These are phyloP conservation scores for Stichopus horrens DNA, from an alignment of 53 echinoderm and acorn worm genomes.

Conservation along the genomic window DNA sequence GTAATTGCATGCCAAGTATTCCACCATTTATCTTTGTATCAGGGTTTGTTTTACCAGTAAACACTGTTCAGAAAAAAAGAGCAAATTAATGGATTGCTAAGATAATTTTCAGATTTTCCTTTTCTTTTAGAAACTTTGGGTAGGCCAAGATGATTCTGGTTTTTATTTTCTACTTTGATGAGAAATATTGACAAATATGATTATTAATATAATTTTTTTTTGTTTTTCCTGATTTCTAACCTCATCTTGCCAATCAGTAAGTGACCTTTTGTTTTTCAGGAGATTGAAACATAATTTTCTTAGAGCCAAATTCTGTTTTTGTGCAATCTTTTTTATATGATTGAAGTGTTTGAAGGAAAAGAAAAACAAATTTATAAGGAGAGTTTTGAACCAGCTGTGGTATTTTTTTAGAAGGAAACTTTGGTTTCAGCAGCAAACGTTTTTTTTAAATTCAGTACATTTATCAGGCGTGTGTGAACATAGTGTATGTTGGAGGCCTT, in stretches of 20 bases:
- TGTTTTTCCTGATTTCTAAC: slow-evolving; percentile 49
- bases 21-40: slow-evolving; percentile 50
- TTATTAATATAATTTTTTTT: slow-evolving; percentile 23
- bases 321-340: slow-evolving; percentile 57
- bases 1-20: slow-evolving; percentile 49
- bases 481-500: slow-evolving; percentile 46
- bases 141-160: slow-evolving; percentile 31
- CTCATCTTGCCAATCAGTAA: slow-evolving; percentile 58
- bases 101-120: background rate
- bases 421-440: slow-evolving; percentile 39
- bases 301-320: slow-evolving; percentile 57
- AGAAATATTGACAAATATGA: slow-evolving; percentile 29
- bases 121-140: slow-evolving; percentile 6
- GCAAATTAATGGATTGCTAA: background rate
- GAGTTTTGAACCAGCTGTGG: slow-evolving; percentile 47
- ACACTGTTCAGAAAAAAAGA: background rate
- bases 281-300: slow-evolving; percentile 55
- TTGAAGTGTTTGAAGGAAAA: slow-evolving; percentile 47
- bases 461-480: slow-evolving; percentile 54
- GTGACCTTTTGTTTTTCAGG: slow-evolving; percentile 58
- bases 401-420: slow-evolving; percentile 48
- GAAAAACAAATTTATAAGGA: slow-evolving; percentile 24
- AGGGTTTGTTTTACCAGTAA: slow-evolving; percentile 41
- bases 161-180: slow-evolving; percentile 34
- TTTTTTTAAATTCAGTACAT: slow-evolving; percentile 50